Evolutionary conservation across 2,113 vertebrate species (phyloP), one percentile per base, ranked within the genome.

Genomic region (Syngnathus floridae): DNA sequence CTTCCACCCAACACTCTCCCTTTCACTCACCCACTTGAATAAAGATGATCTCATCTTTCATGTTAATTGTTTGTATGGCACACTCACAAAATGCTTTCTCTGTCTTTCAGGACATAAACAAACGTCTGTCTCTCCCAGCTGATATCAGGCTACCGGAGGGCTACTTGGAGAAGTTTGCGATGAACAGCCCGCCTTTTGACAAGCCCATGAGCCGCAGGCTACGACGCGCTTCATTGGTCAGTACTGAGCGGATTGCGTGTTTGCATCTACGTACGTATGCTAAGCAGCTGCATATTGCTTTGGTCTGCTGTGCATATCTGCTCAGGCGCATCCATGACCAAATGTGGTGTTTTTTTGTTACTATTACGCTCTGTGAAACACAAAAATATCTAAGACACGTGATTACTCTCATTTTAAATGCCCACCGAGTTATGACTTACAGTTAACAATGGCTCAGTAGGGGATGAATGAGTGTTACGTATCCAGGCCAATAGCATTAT

Each of bases 151-250:
- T 93, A 76, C 91, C 91, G 0, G 91, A 93, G 79, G 90, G 90
- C 64, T 93, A 93, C 84, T 80, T 93, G 78, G 90, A 92, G 83
- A 93, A 92, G 78, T 92, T 92, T 75, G 89, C 90, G 69, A 90
- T 91, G 87, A 92, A 91, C 85, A 91, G 91, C 71, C 91, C 91
- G 4, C 91, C 91, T 8, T 93, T 93, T 60, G 91, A 92, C 84
- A 91, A 90, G 75, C 91, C 91, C 66, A 85, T 93, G 84, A 93
- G 91, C 81, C 91, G 91, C 60, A 86, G 88, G 74, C 82, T 92
- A 66, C 88, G 91, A 3, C 87, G 91, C 2, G 87, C 90, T 49
- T 93, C 91, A 43, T 62, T 92, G 84, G 91, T 93, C 82, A 89
- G 88, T 82, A 26, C 21, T 65, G 17, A 46, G 12, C 49, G 41